These are phyloP conservation scores for Meteorus cinctellus DNA, from an alignment of 2,888 invertebrate genomes.

Conservation along the genomic window DNA sequence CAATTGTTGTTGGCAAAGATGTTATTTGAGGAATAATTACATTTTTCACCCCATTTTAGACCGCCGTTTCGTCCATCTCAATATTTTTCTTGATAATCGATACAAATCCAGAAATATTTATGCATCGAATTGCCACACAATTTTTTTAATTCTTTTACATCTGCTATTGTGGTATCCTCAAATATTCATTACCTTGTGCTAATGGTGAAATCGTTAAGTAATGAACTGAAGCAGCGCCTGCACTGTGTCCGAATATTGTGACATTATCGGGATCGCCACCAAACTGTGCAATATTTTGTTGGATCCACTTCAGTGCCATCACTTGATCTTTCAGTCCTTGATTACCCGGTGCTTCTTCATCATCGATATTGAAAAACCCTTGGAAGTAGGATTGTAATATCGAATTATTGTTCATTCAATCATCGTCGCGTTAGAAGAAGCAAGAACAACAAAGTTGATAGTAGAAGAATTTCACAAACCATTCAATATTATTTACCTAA, in stretches of 20 bases:
- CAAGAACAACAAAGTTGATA: too few species aligned
- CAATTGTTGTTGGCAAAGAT: too few species aligned
- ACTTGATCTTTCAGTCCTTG: constrained; percentile 74
- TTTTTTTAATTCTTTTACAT: too few species aligned
- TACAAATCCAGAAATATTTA: too few species aligned
- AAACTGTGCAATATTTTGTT: constrained; percentile 74
- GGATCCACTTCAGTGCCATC: constrained; percentile 75
- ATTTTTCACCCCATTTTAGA: too few species aligned
- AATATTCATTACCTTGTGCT: constrained; percentile 49
- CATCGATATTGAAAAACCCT: constrained; percentile 55
- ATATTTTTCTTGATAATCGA: too few species aligned
- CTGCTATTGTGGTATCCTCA: too few species aligned
- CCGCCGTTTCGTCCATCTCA: too few species aligned
- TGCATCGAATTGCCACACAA: too few species aligned
- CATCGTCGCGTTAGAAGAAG: too few species aligned
- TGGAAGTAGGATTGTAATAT: background rate
- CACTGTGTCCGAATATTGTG: constrained; percentile 76
- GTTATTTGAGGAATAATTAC: too few species aligned
- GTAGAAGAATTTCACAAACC: background rate
- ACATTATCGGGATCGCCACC: constrained; percentile 75
- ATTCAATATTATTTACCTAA: constrained; percentile 55
- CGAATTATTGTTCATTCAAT: background rate
- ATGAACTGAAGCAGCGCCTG: constrained; percentile 71
- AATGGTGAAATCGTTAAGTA: constrained; percentile 51
- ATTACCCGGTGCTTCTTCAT: constrained; percentile 58